phyloP scores from a whole-genome alignment of 2,888 invertebrate species.

The Tinea trinotella region DNA sequence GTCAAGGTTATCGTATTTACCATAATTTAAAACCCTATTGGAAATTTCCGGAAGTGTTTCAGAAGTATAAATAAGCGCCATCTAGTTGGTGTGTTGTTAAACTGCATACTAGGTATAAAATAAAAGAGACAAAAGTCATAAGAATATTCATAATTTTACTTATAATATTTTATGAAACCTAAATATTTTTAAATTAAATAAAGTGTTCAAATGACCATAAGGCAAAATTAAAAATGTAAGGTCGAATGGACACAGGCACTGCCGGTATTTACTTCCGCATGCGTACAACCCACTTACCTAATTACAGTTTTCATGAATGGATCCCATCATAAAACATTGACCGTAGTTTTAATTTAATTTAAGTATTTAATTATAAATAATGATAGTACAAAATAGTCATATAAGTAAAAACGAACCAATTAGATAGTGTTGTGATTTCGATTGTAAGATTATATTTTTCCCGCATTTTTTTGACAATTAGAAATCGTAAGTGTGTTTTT shows the following conservation, averaged over 20 bases:
- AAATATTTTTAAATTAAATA: too few relatives aligned
- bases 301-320: constrained; percentile 56
- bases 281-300: constrained; percentile 41
- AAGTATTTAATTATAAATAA: constrained; percentile 52
- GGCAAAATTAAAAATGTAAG: background rate
- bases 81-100: background rate
- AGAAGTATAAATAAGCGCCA: background rate
- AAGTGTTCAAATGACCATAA: too few relatives aligned
- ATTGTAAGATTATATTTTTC: constrained; percentile 31
- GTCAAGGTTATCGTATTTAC: too few relatives aligned
- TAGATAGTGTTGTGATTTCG: constrained; percentile 54
- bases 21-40: too few relatives aligned
- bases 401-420: constrained; percentile 49
- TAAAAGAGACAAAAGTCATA: too few relatives aligned
- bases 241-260: background rate
- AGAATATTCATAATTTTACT: too few relatives aligned
- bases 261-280: constrained; percentile 37
- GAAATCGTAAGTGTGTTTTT: constrained; percentile 40
- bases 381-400: constrained; percentile 44
- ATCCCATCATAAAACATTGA: constrained; percentile 47
- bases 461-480: constrained; percentile 54
- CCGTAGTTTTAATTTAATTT: constrained; percentile 46
- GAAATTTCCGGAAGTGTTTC: too few relatives aligned
- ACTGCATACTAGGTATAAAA: too few relatives aligned
- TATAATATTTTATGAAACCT: too few relatives aligned